phyloP scores from a whole-genome alignment of 2,797 vertebrate genomes.

The Melanotaenia trifasciata region DNA sequence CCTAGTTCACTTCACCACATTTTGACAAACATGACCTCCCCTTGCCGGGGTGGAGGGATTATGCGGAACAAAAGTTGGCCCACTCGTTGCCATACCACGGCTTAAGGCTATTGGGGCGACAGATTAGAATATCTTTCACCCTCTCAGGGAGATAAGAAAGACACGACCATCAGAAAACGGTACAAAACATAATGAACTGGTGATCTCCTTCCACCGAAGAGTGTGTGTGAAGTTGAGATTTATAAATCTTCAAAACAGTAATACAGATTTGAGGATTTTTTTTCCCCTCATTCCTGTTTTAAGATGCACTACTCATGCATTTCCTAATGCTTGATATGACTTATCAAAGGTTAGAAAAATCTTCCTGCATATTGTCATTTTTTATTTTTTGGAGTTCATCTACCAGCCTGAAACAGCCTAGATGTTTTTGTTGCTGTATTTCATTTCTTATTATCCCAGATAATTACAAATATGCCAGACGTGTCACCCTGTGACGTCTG shows the following conservation, averaged over 20 bases:
- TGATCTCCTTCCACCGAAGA: conserved; percentile 62
- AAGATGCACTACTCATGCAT: conserved; percentile 15
- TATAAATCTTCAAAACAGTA: conserved; percentile 68
- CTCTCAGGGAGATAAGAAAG: conserved; percentile 75
- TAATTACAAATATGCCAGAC: conserved; percentile 75
- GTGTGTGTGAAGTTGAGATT: conserved; percentile 58
- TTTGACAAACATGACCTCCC: conserved; percentile 86
- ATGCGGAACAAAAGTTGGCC: conserved; percentile 82
- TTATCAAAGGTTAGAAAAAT: conserved; percentile 82
- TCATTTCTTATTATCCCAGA: conserved; percentile 55
- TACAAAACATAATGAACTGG: conserved; percentile 71
- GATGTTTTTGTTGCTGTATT: conserved; percentile 45
- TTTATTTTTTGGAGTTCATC: conserved; percentile 63
- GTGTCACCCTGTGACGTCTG: conserved; percentile 42
- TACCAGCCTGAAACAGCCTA: neutral
- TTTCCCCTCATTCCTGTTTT: neutral
- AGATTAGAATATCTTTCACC: conserved; percentile 82
- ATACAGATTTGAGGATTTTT: conserved; percentile 58
- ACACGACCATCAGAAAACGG: conserved; percentile 62
- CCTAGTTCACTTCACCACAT: conserved; percentile 65
- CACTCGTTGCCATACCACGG: conserved; percentile 66
- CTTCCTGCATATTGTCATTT: conserved; percentile 87
- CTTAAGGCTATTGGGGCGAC: conserved; percentile 78
- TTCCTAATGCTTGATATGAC: conserved; percentile 51
- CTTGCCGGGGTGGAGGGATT: conserved; percentile 78